These are phyloP conservation scores for Eulithis testata DNA, from an alignment of 2,888 invertebrate genomes.

Conservation along the genomic window DNA sequence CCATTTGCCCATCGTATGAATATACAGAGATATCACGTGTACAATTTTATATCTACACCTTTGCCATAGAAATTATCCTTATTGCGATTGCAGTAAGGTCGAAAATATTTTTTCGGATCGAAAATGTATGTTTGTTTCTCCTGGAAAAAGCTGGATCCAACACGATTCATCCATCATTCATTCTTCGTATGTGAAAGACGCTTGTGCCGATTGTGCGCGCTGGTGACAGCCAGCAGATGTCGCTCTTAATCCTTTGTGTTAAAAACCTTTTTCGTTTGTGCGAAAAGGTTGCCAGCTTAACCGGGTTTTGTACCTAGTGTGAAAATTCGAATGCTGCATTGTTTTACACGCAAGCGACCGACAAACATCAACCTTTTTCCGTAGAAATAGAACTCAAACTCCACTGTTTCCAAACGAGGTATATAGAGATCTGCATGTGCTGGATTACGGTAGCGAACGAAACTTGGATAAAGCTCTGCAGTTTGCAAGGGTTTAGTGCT, in stretches of 20 bases:
- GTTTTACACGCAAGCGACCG: conserved; percentile 19
- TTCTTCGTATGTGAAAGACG: conserved; percentile 76
- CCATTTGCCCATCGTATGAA: conserved; percentile 71
- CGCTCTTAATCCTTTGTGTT: conserved; percentile 55
- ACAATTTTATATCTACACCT: conserved; percentile 43
- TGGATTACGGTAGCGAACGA: conserved; percentile 50
- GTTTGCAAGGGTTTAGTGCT: conserved; percentile 53
- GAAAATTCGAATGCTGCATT: conserved; percentile 38
- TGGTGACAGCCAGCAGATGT: conserved; percentile 50
- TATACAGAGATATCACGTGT: conserved; percentile 62
- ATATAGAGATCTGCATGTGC: conserved; percentile 23
- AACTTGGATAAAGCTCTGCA: conserved; percentile 58
- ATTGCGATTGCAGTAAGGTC: conserved; percentile 42
- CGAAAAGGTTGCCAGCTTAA: conserved; percentile 52
- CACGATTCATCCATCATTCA: conserved; percentile 80
- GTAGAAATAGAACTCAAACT: conserved; percentile 14
- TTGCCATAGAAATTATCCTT: conserved; percentile 12
- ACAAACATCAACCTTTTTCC: conserved; percentile 1
- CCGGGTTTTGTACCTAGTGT: conserved; percentile 55
- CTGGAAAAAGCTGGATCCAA: conserved; percentile 71
- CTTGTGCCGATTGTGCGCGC: conserved; percentile 74
- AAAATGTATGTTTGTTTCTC: conserved; percentile 47
- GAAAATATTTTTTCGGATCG: conserved; percentile 35
- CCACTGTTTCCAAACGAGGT: neutral
- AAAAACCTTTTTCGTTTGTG: conserved; percentile 62